These are phyloP conservation scores for Cydia strobilella DNA, from an alignment of 1,140 invertebrate genomes.

Conservation along the genomic window DNA sequence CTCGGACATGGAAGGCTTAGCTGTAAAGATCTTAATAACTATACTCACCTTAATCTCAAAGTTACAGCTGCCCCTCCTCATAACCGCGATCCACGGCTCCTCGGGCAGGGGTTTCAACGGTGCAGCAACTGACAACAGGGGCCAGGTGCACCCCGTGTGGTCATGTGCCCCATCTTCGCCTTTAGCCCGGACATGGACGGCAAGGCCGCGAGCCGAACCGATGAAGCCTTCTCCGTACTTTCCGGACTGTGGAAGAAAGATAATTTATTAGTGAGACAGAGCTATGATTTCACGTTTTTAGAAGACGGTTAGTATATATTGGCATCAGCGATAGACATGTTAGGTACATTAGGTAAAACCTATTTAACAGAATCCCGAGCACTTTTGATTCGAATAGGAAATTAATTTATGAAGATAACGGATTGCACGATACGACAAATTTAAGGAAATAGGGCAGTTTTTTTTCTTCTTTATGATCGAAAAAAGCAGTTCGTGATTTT, in stretches of 20 bases:
- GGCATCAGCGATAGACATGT: no score
- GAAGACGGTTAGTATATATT: no score
- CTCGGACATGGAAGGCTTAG: slow-evolving; percentile 79
- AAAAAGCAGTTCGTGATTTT: no score
- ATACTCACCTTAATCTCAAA: slow-evolving; percentile 85
- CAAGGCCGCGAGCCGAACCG: slow-evolving; percentile 59
- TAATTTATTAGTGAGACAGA: slow-evolving; percentile 19
- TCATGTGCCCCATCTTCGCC: slow-evolving; percentile 78
- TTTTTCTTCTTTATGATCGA: no score
- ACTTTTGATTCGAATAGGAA: no score
- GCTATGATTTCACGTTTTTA: no score
- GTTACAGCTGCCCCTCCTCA: slow-evolving; percentile 86
- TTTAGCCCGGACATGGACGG: slow-evolving; percentile 81
- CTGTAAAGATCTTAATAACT: no score
- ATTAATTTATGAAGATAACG: no score
- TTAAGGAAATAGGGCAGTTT: no score
- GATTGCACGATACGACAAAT: no score
- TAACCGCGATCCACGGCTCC: slow-evolving; percentile 87
- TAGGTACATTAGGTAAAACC: no score
- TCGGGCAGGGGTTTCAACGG: slow-evolving; percentile 76
- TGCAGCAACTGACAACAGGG: slow-evolving; percentile 79
- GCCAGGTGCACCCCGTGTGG: slow-evolving; percentile 84
- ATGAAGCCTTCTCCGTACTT: slow-evolving; percentile 86
- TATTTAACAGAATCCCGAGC: no score
- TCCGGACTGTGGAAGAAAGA: slow-evolving; percentile 80